Evolutionary conservation across 1,140 invertebrate genomes (phyloP).

Genomic region (Pogonognathellus flavescens): DNA sequence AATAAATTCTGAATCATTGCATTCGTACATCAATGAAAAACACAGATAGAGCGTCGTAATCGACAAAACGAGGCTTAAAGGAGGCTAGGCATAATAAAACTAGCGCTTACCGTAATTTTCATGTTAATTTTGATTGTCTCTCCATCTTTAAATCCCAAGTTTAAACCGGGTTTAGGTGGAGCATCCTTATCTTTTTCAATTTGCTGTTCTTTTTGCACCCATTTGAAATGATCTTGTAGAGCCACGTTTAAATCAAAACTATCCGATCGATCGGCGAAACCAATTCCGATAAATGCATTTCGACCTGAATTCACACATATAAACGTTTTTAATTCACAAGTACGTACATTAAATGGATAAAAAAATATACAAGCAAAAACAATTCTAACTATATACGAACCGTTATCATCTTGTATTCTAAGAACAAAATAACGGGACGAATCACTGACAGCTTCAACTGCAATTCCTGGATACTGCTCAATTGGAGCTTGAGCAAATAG

Average conservation of each 20-base stretch:
- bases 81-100: too few species aligned
- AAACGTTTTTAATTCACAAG: too few species aligned
- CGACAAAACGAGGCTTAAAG: too few species aligned
- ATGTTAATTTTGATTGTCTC: constrained; percentile 99
- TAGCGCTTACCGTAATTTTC: constrained; percentile 89
- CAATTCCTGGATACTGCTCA: constrained; percentile 93
- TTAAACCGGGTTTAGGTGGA: constrained; percentile 85
- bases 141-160: constrained; percentile 98
- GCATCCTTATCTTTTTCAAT: constrained; percentile 84
- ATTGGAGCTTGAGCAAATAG: constrained; percentile 99
- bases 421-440: constrained; percentile 99
- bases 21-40: too few species aligned
- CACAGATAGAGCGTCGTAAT: too few species aligned
- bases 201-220: constrained; percentile 92
- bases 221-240: constrained; percentile 98
- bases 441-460: constrained; percentile 95
- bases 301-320: constrained; percentile 78
- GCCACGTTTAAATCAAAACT: constrained; percentile 99
- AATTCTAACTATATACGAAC: constrained; percentile 69
- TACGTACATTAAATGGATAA: too few species aligned
- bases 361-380: background rate
- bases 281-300: constrained; percentile 96
- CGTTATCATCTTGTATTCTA: constrained; percentile 94
- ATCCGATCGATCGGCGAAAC: constrained; percentile 97
- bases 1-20: too few species aligned